These are phyloP conservation scores for Eupithecia tripunctaria DNA, from an alignment of 2,888 invertebrate species.

Conservation along the genomic window DNA sequence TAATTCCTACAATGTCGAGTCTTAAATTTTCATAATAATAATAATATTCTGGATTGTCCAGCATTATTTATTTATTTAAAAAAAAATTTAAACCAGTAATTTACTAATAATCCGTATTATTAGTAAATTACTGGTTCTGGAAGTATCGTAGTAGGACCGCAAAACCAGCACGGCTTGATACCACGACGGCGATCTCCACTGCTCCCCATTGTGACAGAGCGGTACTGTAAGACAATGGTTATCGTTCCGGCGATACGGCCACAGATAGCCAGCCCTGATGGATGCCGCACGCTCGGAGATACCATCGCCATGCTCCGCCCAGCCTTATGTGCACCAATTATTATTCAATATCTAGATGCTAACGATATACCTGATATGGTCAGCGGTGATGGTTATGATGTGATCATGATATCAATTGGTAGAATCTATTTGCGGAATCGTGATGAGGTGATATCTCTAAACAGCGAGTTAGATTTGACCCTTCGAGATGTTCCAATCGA, in stretches of 20 bases:
- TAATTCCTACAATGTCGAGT: not conserved
- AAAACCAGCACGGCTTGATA: not conserved
- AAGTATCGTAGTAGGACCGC: slow-evolving; percentile 5
- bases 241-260: slow-evolving; percentile 71
- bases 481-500: not conserved
- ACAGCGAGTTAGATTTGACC: not conserved
- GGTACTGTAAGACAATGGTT: slow-evolving; percentile 73
- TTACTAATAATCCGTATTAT: too few relatives aligned
- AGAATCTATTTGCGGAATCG: slow-evolving; percentile 20
- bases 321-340: slow-evolving; percentile 78
- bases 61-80: too few relatives aligned
- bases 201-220: slow-evolving; percentile 36
- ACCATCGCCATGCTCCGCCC: slow-evolving; percentile 68
- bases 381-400: slow-evolving; percentile 28
- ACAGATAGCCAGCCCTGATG: slow-evolving; percentile 75
- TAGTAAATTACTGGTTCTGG: too few relatives aligned
- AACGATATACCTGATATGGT: slow-evolving; percentile 33
- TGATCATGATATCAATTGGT: slow-evolving; percentile 27
- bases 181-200: slow-evolving; percentile 17
- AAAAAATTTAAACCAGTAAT: not conserved
- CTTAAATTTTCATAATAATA: not conserved
- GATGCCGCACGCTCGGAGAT: slow-evolving; percentile 81
- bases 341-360: slow-evolving; percentile 75
- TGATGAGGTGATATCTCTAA: not conserved
- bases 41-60: too few relatives aligned